Evolutionary conservation across 2,888 invertebrate genomes (phyloP), one percentile per base, ranked within the genome.

Genomic region (Acleris holmiana): DNA sequence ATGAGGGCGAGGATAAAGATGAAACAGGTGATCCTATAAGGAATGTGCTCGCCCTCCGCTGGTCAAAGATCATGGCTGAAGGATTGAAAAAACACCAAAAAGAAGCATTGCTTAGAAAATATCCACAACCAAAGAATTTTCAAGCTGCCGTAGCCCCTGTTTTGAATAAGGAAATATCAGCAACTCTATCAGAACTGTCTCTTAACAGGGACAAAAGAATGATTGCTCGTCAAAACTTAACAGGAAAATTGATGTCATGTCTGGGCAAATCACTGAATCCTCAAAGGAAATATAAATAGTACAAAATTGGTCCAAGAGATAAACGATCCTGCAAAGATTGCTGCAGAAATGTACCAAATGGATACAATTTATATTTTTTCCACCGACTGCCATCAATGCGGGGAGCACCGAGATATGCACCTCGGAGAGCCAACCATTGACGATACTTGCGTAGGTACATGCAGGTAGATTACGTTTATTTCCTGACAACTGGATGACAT

Each of bases 401-500:
- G 19, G 19, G 48, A 4, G 18, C 48, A 21, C 15, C 13, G 48
- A 7, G 48, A 21, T 15, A 61, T n/a, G 17, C 29, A 25, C 23
- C 18, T 18, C 54, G 48, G n/a, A 19, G 46, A 4, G 50, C 17
- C 41, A 50, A 53, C n/a, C n/a, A 29, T 35, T 64, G 53, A 21
- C 35, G 44, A 21, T 51, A 47, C 17, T 51, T 55, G 10, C 41
- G 48, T 17, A 55, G 54, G 48, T 47, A 46, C 46, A 61, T 55
- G 68, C 60, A 35, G 68, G 63, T n/a, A 61, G 62, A 61, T 10
- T 69, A 19, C 29, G 6, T 18, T 48, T 50, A 40, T 67, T 54
- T 49, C 18, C 59, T 50, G 17, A 64, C 29, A 59, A 60, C 7
- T 67, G 68, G 67, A 21, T 46, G 41, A 23, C 56, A 18, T 48